phyloP scores from a whole-genome alignment of 2,797 vertebrate genomes.

The Poecilia wingei region DNA sequence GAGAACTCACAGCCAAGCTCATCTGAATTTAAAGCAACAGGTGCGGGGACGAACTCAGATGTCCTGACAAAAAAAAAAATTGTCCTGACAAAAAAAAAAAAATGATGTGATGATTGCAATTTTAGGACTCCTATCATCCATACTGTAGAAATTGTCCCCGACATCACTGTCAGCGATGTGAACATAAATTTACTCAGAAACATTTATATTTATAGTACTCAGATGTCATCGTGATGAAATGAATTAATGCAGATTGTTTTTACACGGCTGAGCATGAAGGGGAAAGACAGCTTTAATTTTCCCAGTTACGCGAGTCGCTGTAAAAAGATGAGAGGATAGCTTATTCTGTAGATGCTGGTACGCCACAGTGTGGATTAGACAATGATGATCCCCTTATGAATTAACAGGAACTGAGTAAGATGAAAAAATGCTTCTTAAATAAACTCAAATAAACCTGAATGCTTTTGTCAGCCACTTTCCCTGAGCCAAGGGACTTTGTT shows the following conservation, averaged over 20 bases:
- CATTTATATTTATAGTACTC: conserved; percentile 15
- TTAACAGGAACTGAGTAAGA: background rate
- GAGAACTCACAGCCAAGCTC: background rate
- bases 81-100: background rate
- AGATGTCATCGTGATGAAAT: conserved; percentile 56
- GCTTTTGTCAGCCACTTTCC: background rate
- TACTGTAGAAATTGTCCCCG: conserved; percentile 1
- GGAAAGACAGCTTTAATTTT: conserved; percentile 47
- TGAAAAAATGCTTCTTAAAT: background rate
- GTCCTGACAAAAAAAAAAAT: background rate
- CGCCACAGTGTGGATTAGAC: conserved; percentile 24
- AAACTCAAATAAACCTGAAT: background rate
- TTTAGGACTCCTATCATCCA: background rate
- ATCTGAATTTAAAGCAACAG: conserved; percentile 7
- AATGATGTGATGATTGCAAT: background rate
- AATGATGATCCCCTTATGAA: background rate
- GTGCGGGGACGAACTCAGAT: background rate
- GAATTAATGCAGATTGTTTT: conserved; percentile 29
- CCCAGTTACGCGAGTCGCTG: conserved; percentile 31
- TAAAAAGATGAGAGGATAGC: conserved; percentile 22
- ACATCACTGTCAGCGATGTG: conserved; percentile 17
- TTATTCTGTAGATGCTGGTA: conserved; percentile 10
- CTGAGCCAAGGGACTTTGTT: background rate
- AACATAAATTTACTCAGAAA: conserved; percentile 44
- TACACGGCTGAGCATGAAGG: conserved; percentile 33